Conservation (phyloP, 2,888 invertebrate genomes). For the Drosophila percnosoma region DNA sequence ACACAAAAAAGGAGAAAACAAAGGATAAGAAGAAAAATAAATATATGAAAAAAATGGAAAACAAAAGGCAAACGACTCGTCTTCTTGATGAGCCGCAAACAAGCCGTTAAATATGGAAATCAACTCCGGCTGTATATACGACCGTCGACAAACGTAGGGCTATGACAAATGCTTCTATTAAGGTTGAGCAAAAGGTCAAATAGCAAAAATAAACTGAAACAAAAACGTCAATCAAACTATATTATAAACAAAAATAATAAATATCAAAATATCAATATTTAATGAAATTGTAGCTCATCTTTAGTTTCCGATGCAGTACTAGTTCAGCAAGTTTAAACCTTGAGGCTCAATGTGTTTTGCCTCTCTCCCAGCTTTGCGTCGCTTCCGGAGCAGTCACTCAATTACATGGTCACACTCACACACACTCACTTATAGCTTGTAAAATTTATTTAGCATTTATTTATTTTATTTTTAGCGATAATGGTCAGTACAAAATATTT, state of each 20-base stretch:
- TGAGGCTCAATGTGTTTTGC: slow-evolving; percentile 43
- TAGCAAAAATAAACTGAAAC: background rate
- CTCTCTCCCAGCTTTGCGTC: slow-evolving; percentile 30
- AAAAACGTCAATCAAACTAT: background rate
- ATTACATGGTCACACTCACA: background rate
- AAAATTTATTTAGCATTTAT: slow-evolving; percentile 64
- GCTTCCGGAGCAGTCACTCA: slow-evolving; percentile 24
- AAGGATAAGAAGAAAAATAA: slow-evolving; percentile 9
- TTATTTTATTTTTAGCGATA: slow-evolving; percentile 60
- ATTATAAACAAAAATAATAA: background rate
- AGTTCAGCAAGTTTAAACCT: slow-evolving; percentile 41
- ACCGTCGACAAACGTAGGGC: slow-evolving; percentile 6
- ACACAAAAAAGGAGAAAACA: slow-evolving; percentile 20
- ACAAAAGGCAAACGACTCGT: slow-evolving; percentile 21
- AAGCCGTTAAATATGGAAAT: slow-evolving; percentile 65
- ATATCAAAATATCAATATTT: background rate
- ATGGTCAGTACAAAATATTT: slow-evolving; percentile 35
- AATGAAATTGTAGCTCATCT: background rate
- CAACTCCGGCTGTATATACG: background rate
- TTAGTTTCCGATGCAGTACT: slow-evolving; percentile 21
- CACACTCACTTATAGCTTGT: slow-evolving; percentile 8
- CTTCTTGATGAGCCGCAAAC: slow-evolving; percentile 49
- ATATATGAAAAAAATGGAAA: slow-evolving; percentile 20
- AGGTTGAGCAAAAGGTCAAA: background rate
- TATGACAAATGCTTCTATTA: slow-evolving; percentile 1